Percentiles rank a stretch among this genome's conserved stretches.
phyloP scores from a whole-genome alignment of 2,888 invertebrate genomes.

The Tetramorium bicarinatum region DNA sequence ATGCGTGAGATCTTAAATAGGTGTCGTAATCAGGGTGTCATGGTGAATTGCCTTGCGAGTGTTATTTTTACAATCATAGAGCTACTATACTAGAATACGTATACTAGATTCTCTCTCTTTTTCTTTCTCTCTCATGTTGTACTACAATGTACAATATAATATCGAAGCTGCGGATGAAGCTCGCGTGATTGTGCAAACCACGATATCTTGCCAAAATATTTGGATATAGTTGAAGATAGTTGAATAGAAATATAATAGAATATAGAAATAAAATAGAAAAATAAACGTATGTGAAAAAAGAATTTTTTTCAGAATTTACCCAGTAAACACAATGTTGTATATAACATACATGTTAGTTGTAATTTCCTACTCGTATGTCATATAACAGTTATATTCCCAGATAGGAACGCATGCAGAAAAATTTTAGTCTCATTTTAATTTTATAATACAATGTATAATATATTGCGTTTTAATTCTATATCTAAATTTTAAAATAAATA shows the following conservation, averaged over 20 bases:
- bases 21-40: slow-evolving; percentile 57
- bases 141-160: slow-evolving; percentile 2
- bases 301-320: neutral
- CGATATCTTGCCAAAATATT: slow-evolving; percentile 49
- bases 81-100: slow-evolving; percentile 12
- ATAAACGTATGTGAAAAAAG: too few species aligned
- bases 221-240: neutral
- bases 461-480: too few species aligned
- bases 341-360: too few species aligned
- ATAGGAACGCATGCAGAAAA: too few species aligned
- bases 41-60: slow-evolving; percentile 22
- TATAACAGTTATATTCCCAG: too few species aligned
- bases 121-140: neutral
- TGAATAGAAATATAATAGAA: neutral
- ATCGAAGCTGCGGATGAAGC: slow-evolving; percentile 7
- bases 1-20: slow-evolving; percentile 63
- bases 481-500: too few species aligned
- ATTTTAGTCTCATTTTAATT: too few species aligned
- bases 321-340: too few species aligned
- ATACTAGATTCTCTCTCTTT: neutral
- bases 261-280: neutral
- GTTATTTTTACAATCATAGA: slow-evolving; percentile 8
- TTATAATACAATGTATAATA: too few species aligned
- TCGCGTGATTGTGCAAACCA: slow-evolving; percentile 21
- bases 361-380: too few species aligned